Conservation (phyloP, 1,140 invertebrate species). For the Caerostris darwini region DNA sequence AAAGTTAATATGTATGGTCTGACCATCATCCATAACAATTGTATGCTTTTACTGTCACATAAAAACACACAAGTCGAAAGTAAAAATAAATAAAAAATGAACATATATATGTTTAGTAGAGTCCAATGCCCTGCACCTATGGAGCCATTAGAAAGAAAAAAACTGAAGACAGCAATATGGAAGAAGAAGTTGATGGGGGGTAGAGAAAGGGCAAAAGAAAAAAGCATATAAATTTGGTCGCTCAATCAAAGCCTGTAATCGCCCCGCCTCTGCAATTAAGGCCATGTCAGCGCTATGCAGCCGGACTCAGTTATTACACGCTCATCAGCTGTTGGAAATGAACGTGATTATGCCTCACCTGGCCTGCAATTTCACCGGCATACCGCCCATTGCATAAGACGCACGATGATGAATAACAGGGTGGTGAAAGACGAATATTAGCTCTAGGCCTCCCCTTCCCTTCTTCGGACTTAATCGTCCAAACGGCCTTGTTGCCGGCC, state of each 20-base stretch:
- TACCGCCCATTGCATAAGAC: slow-evolving; percentile 68
- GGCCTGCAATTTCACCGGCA: slow-evolving; percentile 70
- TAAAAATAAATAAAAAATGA: neutral
- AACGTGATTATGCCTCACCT: slow-evolving; percentile 76
- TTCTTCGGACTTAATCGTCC: slow-evolving; percentile 61
- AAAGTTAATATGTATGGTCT: too few species aligned
- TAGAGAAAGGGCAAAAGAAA: neutral
- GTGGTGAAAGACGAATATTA: slow-evolving; percentile 76
- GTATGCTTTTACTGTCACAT: too few species aligned
- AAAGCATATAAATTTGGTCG: slow-evolving; percentile 64
- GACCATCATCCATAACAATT: too few species aligned
- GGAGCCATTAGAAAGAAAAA: neutral
- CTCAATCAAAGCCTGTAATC: slow-evolving; percentile 70
- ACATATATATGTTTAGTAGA: neutral
- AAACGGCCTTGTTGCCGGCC: slow-evolving; percentile 67
- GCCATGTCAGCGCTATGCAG: slow-evolving; percentile 67
- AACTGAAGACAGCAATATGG: neutral
- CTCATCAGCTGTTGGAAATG: slow-evolving; percentile 74
- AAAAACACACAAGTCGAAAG: neutral
- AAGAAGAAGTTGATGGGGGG: neutral
- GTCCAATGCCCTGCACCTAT: slow-evolving; percentile 29
- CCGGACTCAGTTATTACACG: slow-evolving; percentile 72
- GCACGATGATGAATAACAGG: slow-evolving; percentile 75
- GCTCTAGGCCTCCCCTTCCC: slow-evolving; percentile 60
- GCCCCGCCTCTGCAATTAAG: slow-evolving; percentile 75